Base-by-base conservation (phyloP, 2,113 vertebrate species). In the human region DNA sequence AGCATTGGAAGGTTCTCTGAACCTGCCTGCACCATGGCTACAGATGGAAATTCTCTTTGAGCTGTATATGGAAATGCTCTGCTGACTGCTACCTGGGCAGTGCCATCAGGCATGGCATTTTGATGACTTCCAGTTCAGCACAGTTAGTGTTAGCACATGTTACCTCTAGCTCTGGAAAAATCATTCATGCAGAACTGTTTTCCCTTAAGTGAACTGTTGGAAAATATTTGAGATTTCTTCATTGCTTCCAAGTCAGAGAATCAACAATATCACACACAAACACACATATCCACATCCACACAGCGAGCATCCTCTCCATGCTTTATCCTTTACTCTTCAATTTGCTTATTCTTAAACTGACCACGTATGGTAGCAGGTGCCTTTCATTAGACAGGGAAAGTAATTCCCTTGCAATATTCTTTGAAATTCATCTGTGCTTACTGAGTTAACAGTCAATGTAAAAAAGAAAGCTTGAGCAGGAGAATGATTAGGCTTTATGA, bases 91-190 rank as follows among this genome's bases (percentile, higher is more conserved):
- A 50, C 83, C 89, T 93, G 93, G 92, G 61, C 96, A 83, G 89
- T 35, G 73, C 95, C 81, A 64, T 73, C 73, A 59, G 72, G 79
- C 70, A 9, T 11, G 38, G 89, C 55, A 12, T 88, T 52, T 35
- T 89, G 94, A 89, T 73, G 85, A 78, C 55, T 90, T 90, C 94
- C 93, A 85, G 90, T 38, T 55, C 50, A 20, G 18, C 75, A 11
- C 1, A 35, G 66, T 90, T 59, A 96, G 45, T 18, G 40, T 25
- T 89, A 89, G 90, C 96, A 89, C 66, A 40, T 73, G 90, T 84
- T 64, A 80, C 57, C 84, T 78, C 30, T 10, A 59, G 70, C 86
- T 89, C 93, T 96, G 94, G 96, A 88, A 75, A 97, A 92, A 38
- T 12, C 90, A 52, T 64, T 79, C 5, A 0, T 32, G 27, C 13